These are phyloP conservation scores for Acronicta aceris DNA, from an alignment of 2,888 invertebrate genomes.

Conservation along the genomic window DNA sequence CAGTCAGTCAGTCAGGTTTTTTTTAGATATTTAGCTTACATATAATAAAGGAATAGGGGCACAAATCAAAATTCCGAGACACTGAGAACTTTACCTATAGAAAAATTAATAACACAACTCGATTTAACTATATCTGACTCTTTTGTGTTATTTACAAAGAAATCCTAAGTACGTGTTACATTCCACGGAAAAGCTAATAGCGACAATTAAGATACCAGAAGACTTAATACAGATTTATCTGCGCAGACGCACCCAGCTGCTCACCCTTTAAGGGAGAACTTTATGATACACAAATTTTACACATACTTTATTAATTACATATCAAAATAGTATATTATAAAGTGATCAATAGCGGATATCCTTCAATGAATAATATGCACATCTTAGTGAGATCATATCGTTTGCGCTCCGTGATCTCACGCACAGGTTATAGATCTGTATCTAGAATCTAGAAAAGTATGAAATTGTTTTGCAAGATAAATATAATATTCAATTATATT, in stretches of 20 bases:
- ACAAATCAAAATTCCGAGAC: no score
- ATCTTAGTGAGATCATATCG: constrained; percentile 32
- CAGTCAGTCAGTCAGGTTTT: no score
- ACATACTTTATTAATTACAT: constrained; percentile 10
- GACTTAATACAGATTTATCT: background rate
- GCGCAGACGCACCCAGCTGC: constrained; percentile 17
- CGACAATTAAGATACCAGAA: constrained; percentile 18
- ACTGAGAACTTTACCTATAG: no score
- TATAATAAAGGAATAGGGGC: no score
- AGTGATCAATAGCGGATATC: constrained; percentile 25
- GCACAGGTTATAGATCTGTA: constrained; percentile 35
- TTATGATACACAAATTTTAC: background rate
- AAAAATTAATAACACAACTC: no score
- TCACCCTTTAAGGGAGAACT: background rate
- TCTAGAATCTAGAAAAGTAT: constrained; percentile 37
- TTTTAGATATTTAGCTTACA: no score
- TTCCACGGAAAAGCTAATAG: constrained; percentile 5
- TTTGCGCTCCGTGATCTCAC: constrained; percentile 27
- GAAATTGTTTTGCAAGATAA: constrained; percentile 2
- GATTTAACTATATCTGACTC: no score
- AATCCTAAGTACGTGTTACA: constrained; percentile 1
- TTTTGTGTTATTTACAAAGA: background rate
- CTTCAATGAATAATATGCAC: constrained; percentile 30
- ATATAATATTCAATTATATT: background rate
- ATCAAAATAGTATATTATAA: constrained; percentile 2